phyloP scores from a whole-genome alignment of 2,888 invertebrate genomes.

The Diarsia brunnea region DNA sequence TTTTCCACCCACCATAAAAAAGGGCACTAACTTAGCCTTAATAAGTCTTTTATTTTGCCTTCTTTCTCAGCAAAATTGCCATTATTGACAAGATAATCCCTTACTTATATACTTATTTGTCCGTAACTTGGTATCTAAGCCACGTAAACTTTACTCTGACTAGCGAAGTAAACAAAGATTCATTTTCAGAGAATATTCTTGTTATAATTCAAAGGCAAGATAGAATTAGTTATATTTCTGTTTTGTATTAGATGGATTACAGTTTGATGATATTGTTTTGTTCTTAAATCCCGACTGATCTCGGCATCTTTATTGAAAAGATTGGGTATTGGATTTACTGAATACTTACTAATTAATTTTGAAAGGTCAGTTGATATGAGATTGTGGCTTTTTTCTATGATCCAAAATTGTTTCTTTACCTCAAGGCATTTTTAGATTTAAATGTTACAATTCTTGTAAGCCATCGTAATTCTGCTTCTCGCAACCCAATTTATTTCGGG shows the following conservation, averaged over 20 bases:
- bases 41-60: slow-evolving; percentile 9
- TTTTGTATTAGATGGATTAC: slow-evolving; percentile 16
- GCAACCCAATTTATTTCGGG: no score
- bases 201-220: slow-evolving; percentile 14
- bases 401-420: neutral
- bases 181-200: slow-evolving; percentile 4
- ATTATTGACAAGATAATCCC: slow-evolving; percentile 30
- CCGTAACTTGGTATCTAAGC: slow-evolving; percentile 19
- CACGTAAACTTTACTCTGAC: slow-evolving; percentile 2
- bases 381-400: neutral
- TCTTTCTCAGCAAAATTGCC: slow-evolving; percentile 25
- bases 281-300: neutral
- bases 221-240: slow-evolving; percentile 10
- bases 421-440: neutral
- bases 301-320: neutral
- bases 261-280: slow-evolving; percentile 8
- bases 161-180: slow-evolving; percentile 2
- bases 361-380: neutral
- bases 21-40: neutral
- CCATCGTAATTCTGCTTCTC: no score
- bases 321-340: neutral
- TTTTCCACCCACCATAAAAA: no score
- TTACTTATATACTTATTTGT: slow-evolving; percentile 19
- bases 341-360: neutral
- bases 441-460: neutral